phyloP scores from a whole-genome alignment of 2,113 vertebrate genomes.

The Synodontis membranacea region DNA sequence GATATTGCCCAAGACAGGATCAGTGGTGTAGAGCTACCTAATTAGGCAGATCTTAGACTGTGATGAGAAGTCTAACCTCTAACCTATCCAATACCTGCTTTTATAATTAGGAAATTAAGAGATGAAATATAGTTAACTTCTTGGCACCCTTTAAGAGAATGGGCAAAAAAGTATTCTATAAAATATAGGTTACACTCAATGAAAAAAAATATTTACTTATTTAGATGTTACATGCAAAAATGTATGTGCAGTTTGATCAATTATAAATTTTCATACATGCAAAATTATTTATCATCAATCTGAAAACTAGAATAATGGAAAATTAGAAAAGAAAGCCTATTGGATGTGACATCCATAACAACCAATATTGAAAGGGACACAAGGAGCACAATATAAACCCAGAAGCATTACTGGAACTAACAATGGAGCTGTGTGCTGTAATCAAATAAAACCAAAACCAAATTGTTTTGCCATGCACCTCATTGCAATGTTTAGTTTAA shows the following conservation, averaged over 20 bases:
- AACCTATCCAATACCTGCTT: slow-evolving; percentile 5
- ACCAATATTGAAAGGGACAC: neutral
- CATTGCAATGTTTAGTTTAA: neutral
- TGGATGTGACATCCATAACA: neutral
- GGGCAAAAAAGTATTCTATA: neutral
- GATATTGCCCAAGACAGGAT: slow-evolving; percentile 34
- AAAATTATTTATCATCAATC: neutral
- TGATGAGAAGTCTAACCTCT: slow-evolving; percentile 22
- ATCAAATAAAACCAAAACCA: neutral
- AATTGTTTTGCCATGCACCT: neutral
- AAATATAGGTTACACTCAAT: neutral
- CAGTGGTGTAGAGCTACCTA: slow-evolving; percentile 9
- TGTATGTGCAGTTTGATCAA: neutral
- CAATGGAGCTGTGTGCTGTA: neutral
- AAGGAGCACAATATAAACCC: neutral
- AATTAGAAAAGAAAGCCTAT: neutral
- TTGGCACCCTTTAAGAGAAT: neutral
- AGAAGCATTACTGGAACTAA: neutral
- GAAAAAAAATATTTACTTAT: neutral
- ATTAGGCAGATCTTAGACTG: slow-evolving; percentile 30
- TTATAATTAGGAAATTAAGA: slow-evolving; percentile 29
- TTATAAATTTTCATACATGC: neutral
- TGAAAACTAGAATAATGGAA: neutral
- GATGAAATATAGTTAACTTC: neutral
- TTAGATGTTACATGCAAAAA: neutral